Percentiles rank a stretch among this genome's conserved stretches.
These are phyloP conservation scores for Sylvia atricapilla DNA, from an alignment of 2,113 vertebrate genomes.

Conservation along the genomic window DNA sequence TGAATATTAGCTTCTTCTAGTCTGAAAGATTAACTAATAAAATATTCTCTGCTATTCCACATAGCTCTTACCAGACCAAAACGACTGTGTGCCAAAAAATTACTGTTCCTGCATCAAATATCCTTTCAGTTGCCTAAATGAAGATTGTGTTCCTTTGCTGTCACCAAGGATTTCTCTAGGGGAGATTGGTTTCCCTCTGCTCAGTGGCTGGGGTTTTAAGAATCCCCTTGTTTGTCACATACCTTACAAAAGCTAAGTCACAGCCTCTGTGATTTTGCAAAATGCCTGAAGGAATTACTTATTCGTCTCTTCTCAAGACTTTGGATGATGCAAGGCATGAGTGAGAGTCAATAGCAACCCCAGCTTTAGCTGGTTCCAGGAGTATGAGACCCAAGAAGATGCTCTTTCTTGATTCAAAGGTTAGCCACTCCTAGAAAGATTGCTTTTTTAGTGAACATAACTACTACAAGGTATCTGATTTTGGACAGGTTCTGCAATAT, in stretches of 20 bases:
- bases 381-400: neutral
- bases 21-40: neutral
- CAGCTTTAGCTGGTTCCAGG: neutral
- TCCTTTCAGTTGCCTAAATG: neutral
- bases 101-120: neutral
- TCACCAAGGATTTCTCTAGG: neutral
- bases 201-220: neutral
- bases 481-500: neutral
- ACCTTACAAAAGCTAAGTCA: neutral
- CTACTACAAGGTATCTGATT: neutral
- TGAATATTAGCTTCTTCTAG: neutral
- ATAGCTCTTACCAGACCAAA: neutral
- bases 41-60: neutral
- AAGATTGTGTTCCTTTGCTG: neutral
- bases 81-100: neutral
- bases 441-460: neutral
- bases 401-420: neutral
- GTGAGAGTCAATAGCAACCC: neutral
- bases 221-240: neutral
- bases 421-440: neutral
- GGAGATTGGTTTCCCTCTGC: neutral
- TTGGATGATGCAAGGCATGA: neutral
- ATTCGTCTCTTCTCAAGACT: neutral
- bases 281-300: neutral
- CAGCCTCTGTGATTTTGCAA: neutral